Evolutionary conservation across 2,113 vertebrate genomes (phyloP).

Genomic region (Tringa solitaria): DNA sequence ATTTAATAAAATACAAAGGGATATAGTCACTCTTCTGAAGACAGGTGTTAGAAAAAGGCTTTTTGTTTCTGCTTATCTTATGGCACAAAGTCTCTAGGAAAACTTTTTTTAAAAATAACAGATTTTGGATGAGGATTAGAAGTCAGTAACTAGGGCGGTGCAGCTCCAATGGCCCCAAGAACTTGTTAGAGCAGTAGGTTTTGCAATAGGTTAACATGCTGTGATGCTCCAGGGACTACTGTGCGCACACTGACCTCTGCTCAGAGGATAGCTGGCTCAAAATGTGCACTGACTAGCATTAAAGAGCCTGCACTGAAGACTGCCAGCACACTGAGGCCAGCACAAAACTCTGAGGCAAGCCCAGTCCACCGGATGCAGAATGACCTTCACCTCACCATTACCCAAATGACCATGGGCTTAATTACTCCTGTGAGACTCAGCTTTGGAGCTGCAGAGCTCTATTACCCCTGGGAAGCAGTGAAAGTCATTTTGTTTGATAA

Average conservation of each 20-base stretch:
- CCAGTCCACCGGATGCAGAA: background rate
- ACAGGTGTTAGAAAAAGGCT: background rate
- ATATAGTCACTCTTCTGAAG: background rate
- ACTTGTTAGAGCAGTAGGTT: background rate
- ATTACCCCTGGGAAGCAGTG: background rate
- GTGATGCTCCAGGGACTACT: background rate
- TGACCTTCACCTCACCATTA: background rate
- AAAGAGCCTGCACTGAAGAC: background rate
- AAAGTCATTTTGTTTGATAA: background rate
- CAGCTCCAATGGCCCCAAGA: background rate
- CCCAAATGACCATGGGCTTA: background rate
- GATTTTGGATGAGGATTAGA: background rate
- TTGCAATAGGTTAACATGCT: background rate
- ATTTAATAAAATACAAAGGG: background rate
- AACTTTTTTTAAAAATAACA: background rate
- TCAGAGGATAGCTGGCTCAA: fast-evolving
- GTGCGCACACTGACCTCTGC: background rate
- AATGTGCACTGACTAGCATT: background rate
- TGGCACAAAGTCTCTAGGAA: background rate
- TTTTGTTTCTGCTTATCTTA: background rate
- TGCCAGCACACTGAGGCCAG: background rate
- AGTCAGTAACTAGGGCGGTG: background rate
- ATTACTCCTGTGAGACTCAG: background rate
- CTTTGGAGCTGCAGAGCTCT: background rate
- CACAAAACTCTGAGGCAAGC: background rate